A percentile compares a stretch with the other conserved stretches of the same genome.
phyloP scores from a whole-genome alignment of 2,797 vertebrate genomes.

The Centropyge bicolor region DNA sequence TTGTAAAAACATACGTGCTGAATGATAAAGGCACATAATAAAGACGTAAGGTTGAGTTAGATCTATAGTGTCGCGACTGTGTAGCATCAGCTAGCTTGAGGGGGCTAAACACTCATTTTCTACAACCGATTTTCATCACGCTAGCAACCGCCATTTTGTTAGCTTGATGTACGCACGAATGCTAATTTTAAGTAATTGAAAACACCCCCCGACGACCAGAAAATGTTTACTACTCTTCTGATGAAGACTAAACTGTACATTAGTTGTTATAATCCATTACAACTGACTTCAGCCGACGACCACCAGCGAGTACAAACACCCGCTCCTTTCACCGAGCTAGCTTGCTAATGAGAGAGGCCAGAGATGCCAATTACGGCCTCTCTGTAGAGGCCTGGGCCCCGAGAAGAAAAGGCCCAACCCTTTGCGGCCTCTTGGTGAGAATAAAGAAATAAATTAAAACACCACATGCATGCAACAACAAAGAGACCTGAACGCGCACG shows the following conservation, averaged over 20 bases:
- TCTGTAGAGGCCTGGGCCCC: constrained; percentile 74
- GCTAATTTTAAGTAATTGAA: constrained; percentile 55
- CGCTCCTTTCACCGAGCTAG: constrained; percentile 4
- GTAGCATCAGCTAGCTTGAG: constrained; percentile 32
- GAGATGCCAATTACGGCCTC: constrained; percentile 72
- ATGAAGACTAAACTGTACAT: rapidly evolving
- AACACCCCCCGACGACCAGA: not conserved
- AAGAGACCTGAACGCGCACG: constrained; percentile 33
- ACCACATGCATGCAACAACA: constrained; percentile 67
- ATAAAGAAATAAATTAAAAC: constrained; percentile 65
- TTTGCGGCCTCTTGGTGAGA: constrained; percentile 74
- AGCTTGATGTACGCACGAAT: constrained; percentile 61
- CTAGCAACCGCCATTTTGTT: constrained; percentile 84
- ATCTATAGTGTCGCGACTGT: not conserved
- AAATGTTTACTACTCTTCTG: rapidly evolving
- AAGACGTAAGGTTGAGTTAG: not conserved
- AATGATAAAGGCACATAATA: not conserved
- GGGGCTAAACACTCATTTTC: constrained; percentile 51
- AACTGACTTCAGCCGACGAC: not conserved
- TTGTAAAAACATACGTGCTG: rapidly evolving
- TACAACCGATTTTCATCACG: constrained; percentile 58
- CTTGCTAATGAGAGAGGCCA: constrained; percentile 70
- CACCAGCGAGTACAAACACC: not conserved
- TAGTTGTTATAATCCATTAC: rapidly evolving
- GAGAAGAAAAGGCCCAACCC: constrained; percentile 81